Evolutionary conservation across 2,888 invertebrate genomes (phyloP), one percentile per base, ranked within the genome.

Genomic region (Scaptomyza parva): DNA sequence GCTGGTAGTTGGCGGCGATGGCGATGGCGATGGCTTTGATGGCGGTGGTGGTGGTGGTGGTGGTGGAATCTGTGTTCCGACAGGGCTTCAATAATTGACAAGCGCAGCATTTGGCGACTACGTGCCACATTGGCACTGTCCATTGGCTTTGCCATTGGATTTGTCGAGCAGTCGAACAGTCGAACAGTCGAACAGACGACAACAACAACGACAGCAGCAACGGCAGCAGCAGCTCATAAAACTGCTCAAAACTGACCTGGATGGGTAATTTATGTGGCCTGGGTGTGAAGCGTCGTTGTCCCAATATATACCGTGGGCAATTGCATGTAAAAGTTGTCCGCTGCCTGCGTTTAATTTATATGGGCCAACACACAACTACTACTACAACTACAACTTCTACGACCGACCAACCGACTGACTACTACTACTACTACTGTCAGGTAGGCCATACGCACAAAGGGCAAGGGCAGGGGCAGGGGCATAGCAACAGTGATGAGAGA

Each of bases 291-390:
- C 78, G 61, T 61, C 78, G 63, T 59, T 70, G 59, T 70, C 51
- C 76, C 70, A n/a, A n/a, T n/a, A n/a, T n/a, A 74, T 74, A 63
- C 74, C 71, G 67, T 74, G 79, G 81, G 81, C 85, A 81, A 81
- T 81, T 84, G 85, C 80, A 84, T 81, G 85, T 84, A 78, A 84
- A 81, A 81, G 82, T 80, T 78, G 84, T 66, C 60, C 76, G 73
- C 65, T 73, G 81, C 76, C 80, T 80, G 84, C 78, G 76, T 84
- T 81, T 81, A 84, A 81, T 81, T 84, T 81, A 81, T 81, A 65
- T 84, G 66, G 81, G 72, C 70, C 78, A 80, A 54, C 61, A 71
- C n/a, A 58, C 33, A 12, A 30, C 30, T 12, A 33, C n/a, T n/a
- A 33, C n/a, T n/a, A 58, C 33, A 12, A 30, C 30, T 12, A 33